phyloP scores from a whole-genome alignment of 2,888 invertebrate species.

The Blastobasis adustella region DNA sequence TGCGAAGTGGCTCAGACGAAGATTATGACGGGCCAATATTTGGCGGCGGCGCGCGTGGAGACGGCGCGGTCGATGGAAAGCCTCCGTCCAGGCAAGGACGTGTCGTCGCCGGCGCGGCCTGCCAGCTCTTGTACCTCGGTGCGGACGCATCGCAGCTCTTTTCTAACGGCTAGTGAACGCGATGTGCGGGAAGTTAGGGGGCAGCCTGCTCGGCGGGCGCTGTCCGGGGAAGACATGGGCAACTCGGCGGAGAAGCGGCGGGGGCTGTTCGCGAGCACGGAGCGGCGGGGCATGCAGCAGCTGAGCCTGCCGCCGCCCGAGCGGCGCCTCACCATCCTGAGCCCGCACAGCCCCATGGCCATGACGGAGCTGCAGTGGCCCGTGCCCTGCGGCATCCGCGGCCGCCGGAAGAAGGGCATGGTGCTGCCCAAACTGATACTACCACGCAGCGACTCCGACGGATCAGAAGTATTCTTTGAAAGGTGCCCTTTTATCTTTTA shows the following conservation, averaged over 20 bases:
- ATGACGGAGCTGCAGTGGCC: constrained; percentile 79
- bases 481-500: constrained; percentile 49
- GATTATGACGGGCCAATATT: constrained; percentile 66
- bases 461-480: constrained; percentile 78
- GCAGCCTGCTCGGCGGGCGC: constrained; percentile 76
- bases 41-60: constrained; percentile 72
- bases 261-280: constrained; percentile 80
- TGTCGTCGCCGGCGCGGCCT: constrained; percentile 68
- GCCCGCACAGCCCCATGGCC: constrained; percentile 85
- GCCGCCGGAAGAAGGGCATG: constrained; percentile 81
- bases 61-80: constrained; percentile 83
- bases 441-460: constrained; percentile 84
- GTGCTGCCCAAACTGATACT: constrained; percentile 84
- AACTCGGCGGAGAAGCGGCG: constrained; percentile 77
- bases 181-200: constrained; percentile 80
- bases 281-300: constrained; percentile 78
- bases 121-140: constrained; percentile 66
- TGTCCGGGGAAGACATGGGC: constrained; percentile 77
- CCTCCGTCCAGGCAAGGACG: constrained; percentile 74
- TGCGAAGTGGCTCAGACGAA: constrained; percentile 72
- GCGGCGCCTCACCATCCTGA: constrained; percentile 83
- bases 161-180: constrained; percentile 78
- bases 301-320: constrained; percentile 82
- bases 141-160: constrained; percentile 75
- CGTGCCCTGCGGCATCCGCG: constrained; percentile 73